Evolutionary conservation across 2,888 invertebrate genomes (phyloP).

Genomic region (Himalopsyche anomala): DNA sequence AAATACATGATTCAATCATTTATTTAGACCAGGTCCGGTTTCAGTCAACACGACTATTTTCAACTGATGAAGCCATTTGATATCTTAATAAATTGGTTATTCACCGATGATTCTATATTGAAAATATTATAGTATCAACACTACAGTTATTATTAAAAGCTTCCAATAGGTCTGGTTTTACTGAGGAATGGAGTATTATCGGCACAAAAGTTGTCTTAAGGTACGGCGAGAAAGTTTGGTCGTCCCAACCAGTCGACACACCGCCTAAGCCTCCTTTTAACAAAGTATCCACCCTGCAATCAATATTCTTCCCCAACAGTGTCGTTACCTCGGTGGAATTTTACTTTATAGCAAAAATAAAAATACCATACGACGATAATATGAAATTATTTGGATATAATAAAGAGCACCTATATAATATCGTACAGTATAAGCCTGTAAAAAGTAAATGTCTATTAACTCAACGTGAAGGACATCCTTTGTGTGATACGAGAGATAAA

Average conservation of each 20-base stretch:
- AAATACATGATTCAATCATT: no score
- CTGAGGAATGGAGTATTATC: background rate
- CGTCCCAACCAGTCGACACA: background rate
- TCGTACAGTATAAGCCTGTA: background rate
- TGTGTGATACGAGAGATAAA: no score
- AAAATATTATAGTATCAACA: no score
- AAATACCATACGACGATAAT: background rate
- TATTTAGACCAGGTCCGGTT: no score
- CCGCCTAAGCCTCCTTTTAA: background rate
- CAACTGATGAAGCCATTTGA: no score
- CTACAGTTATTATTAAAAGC: no score
- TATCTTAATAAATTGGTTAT: no score
- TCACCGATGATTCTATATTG: no score
- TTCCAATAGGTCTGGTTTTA: background rate
- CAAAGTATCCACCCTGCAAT: background rate
- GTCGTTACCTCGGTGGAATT: background rate
- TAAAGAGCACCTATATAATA: background rate
- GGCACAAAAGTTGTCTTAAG: background rate
- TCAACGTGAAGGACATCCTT: background rate
- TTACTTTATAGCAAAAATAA: background rate
- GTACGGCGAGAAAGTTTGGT: background rate
- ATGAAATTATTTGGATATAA: background rate
- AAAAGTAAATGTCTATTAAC: constrained; percentile 17
- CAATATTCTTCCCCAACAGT: constrained; percentile 6
- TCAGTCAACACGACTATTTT: no score